Base-by-base conservation (phyloP, 1,140 invertebrate species). In the Nylanderia fulva region DNA sequence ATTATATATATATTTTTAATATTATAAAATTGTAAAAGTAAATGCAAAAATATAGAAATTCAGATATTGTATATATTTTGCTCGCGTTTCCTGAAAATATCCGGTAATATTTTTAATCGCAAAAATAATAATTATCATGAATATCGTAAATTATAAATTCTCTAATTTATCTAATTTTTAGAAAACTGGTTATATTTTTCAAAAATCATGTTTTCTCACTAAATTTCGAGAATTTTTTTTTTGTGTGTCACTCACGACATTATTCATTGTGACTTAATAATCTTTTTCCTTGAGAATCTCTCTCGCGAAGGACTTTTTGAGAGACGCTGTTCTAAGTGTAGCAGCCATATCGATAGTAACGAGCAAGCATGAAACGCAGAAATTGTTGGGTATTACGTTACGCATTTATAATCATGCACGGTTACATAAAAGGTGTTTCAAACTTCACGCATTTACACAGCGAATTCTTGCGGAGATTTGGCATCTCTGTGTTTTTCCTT, bases 381-480 rank as follows among this genome's bases (percentile, higher is more conserved):
- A 88, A 88, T 88, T 77, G 71, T 88, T 63, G 76, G 36, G 84
- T 61, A 88, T 88, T 82, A 82, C 56, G 61, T 85, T 86, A 82
- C 71, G 85, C 82, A 89, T 88, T 86, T 88, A 89, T 75, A 89
- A 88, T 85, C 86, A 80, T 88, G 85, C 75, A 77, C 85, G 84
- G 76, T 86, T 88, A 86, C 13, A 58, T 82, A 82, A 82, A 82
- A 72, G 66, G 77, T 45, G 36, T 82, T 56, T 45, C 77, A 24
- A 58, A 71, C 36, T 58, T 82, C 24, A 13, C 66, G n/a, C 36
- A 27, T 58, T 33, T 79, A n/a, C 52, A 52, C 72, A 33, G n/a
- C 24, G 21, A n/a, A 64, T 64, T 52, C 42, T 64, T 48, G 27
- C 66, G 21, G 69, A n/a, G n/a, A 71, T 71, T 56, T 18, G 24